Percentiles rank a stretch among this genome's conserved stretches.
Evolutionary conservation across 92 coral and sea anemone genomes (phyloP).

Genomic region (Palythoa caribaeorum): DNA sequence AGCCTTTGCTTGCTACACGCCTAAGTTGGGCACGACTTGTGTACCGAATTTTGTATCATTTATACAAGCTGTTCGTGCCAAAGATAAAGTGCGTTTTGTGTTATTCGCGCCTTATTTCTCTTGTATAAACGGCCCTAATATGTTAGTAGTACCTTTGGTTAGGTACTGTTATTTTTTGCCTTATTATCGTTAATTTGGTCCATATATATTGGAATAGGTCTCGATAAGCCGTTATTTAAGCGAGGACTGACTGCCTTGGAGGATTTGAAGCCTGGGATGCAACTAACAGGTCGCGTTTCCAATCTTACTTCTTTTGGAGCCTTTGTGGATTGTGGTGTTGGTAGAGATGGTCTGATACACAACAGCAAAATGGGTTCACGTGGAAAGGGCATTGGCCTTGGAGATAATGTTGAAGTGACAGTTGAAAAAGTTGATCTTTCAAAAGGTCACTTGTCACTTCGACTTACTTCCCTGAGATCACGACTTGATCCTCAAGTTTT

Average conservation of each 20-base stretch:
- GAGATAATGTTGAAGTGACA: slow-evolving; percentile 85
- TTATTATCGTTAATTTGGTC: too few relatives aligned
- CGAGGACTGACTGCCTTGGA: slow-evolving; percentile 78
- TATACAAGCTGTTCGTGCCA: too few relatives aligned
- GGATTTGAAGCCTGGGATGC: slow-evolving; percentile 72
- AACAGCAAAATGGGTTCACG: slow-evolving; percentile 67
- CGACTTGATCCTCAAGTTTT: slow-evolving; percentile 71
- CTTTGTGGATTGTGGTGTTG: slow-evolving; percentile 96
- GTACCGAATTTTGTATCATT: too few relatives aligned
- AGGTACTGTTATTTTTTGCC: too few relatives aligned
- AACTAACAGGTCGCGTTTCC: slow-evolving; percentile 86
- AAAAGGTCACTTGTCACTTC: slow-evolving; percentile 65
- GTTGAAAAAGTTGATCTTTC: slow-evolving; percentile 66
- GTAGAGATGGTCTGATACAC: slow-evolving; percentile 86
- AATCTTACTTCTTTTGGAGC: slow-evolving; percentile 98
- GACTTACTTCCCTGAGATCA: slow-evolving; percentile 58
- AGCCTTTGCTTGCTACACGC: too few relatives aligned
- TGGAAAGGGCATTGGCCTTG: slow-evolving; percentile 72
- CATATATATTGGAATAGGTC: slow-evolving; percentile 58
- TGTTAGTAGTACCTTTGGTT: too few relatives aligned
- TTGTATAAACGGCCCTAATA: too few relatives aligned
- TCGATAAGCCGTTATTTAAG: slow-evolving; percentile 91
- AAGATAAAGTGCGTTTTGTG: too few relatives aligned
- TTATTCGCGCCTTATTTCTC: too few relatives aligned
- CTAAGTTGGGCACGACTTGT: too few relatives aligned